Evolutionary conservation across 2,888 invertebrate genomes (phyloP), one percentile per base, ranked within the genome.

Genomic region (Lycaena phlaeas): DNA sequence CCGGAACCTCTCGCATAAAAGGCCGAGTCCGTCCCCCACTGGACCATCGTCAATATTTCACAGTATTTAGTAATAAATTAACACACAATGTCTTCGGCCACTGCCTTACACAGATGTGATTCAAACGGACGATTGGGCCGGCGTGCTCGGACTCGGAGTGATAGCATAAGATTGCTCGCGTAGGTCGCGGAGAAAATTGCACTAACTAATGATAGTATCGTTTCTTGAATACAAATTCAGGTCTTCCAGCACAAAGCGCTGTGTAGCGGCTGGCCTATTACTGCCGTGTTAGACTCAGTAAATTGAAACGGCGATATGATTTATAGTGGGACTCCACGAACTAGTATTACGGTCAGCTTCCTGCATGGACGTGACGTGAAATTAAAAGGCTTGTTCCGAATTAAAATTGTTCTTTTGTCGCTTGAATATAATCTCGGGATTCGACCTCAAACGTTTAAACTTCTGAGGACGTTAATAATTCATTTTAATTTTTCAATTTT

Each of bases 271-370:
- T 66, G 68, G 69, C 69, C 69, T 73, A 66, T 72, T 72, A 70
- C 63, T 61, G 62, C 57, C 63, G 63, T 72, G 72, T 74, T 75
- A 65, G 62, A 65, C 62, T 68, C 60, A 62, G 70, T 68, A 77
- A 79, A 82, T 81, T 81, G 81, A 81, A 78, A 77, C 61, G 65
- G 73, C 67, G 65, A 64, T 75, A 77, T 79, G 81, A 81, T 82
- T 79, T 81, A 81, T 79, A 63, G 71, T 54, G 53, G 64, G 71
- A 64, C 68, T 77, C 70, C 73, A 71, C 69, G 69, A 70, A 65
- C 64, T 59, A 59, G 68, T 68, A 76, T 71, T 74, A 74, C 64
- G 65, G 63, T 59, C 69, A 69, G 75, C 70, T 70, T n/a, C 64
- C 62, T 61, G 58, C 52, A 51, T 56, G 63, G 51, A 77, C 78